Percentiles rank a stretch among this genome's conserved stretches.
Conservation (phyloP, 2,797 vertebrate species). For the Heliangelus exortis region DNA sequence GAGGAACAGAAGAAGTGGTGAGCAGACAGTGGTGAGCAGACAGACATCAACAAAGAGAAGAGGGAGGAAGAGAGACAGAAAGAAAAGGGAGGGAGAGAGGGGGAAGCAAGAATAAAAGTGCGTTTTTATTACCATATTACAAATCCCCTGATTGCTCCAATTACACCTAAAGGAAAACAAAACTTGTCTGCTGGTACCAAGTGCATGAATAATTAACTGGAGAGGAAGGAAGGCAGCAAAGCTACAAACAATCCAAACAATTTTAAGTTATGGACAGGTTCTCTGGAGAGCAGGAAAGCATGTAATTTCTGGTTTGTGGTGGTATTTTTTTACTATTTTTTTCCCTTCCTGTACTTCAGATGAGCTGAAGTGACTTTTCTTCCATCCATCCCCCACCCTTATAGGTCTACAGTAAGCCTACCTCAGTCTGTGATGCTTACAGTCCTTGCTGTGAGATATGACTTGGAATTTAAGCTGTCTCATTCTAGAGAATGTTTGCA, state of each 20-base stretch:
- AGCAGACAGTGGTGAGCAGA: neutral
- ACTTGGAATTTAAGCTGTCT: neutral
- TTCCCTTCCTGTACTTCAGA: conserved; percentile 9
- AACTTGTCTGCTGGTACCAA: conserved; percentile 61
- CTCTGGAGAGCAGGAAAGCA: conserved; percentile 15
- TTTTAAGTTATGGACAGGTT: conserved; percentile 4
- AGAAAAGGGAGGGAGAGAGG: neutral
- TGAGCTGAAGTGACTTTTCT: neutral
- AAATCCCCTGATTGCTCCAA: conserved; percentile 79
- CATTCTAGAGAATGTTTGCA: neutral
- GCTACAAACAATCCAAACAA: conserved; percentile 24
- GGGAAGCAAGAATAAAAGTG: conserved; percentile 22
- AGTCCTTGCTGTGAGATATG: neutral
- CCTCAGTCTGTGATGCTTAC: neutral
- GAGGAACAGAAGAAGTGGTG: neutral
- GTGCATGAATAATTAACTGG: conserved; percentile 79
- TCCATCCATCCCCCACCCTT: neutral
- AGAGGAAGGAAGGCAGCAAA: conserved; percentile 70
- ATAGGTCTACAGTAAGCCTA: neutral
- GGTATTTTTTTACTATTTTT: neutral
- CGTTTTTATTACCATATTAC: conserved; percentile 68
- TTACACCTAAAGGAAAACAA: conserved; percentile 81
- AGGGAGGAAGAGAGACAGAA: neutral
- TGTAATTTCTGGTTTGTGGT: neutral
- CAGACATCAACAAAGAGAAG: neutral